Evolutionary conservation across 2,888 invertebrate genomes (phyloP).

Genomic region (Ochropleura leucogaster): DNA sequence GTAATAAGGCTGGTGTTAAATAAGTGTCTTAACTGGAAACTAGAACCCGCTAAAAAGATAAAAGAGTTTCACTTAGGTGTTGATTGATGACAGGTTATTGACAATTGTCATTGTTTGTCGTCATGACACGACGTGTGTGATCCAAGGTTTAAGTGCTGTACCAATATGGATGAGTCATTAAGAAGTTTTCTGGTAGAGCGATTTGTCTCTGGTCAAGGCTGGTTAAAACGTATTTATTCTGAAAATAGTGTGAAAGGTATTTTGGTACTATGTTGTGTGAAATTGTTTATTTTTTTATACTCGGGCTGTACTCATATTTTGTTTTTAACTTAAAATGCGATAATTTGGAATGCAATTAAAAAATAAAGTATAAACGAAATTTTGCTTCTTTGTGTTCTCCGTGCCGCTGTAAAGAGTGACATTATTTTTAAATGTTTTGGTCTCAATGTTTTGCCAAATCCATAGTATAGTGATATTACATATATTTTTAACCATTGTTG

Average conservation of each 20-base stretch:
- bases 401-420: no score
- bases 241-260: no score
- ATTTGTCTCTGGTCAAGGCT: constrained; percentile 16
- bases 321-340: neutral
- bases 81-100: constrained; percentile 78
- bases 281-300: neutral
- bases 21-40: constrained; percentile 65
- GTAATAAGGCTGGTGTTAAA: constrained; percentile 16
- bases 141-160: constrained; percentile 52
- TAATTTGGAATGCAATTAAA: neutral
- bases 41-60: constrained; percentile 82
- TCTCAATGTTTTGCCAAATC: no score
- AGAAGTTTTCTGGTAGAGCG: constrained; percentile 23
- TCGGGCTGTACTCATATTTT: neutral
- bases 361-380: neutral
- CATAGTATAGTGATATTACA: neutral
- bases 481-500: neutral
- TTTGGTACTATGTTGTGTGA: no score
- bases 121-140: constrained; percentile 57
- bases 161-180: constrained; percentile 48
- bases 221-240: neutral
- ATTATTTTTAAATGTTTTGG: no score
- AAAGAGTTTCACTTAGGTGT: constrained; percentile 77
- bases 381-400: neutral
- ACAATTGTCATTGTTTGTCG: constrained; percentile 67